These are phyloP conservation scores for Cirrhinus mrigala DNA, from an alignment of 2,797 vertebrate species.

Conservation along the genomic window DNA sequence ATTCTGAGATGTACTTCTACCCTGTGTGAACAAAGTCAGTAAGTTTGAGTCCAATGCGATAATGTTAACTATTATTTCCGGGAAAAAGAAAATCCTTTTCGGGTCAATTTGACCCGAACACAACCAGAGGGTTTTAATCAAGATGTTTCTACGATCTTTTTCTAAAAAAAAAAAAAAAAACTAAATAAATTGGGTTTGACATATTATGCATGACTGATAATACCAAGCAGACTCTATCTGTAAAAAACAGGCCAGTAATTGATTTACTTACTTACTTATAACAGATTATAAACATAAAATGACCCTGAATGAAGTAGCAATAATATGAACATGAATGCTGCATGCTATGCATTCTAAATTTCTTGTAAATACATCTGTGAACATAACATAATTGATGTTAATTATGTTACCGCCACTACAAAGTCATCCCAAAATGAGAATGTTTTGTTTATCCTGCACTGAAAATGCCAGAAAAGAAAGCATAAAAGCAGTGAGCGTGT, in stretches of 20 bases:
- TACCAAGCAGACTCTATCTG: background rate
- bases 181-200: background rate
- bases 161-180: background rate
- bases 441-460: background rate
- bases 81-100: too few species aligned
- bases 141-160: background rate
- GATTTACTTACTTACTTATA: background rate
- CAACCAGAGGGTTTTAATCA: too few species aligned
- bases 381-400: constrained; percentile 15
- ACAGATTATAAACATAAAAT: background rate
- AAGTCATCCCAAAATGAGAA: constrained; percentile 18
- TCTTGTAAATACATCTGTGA: constrained; percentile 29
- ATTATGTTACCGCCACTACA: constrained; percentile 34
- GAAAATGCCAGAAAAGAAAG: constrained; percentile 37
- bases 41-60: too few species aligned
- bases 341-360: constrained; percentile 12
- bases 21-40: too few species aligned
- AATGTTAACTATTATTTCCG: too few species aligned
- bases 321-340: background rate
- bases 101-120: too few species aligned
- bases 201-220: background rate
- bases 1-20: too few species aligned
- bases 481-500: constrained; percentile 33
- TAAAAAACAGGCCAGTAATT: background rate
- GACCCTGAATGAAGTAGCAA: background rate